These are phyloP conservation scores for Eulithis testata DNA, from an alignment of 2,888 invertebrate species.

Conservation along the genomic window DNA sequence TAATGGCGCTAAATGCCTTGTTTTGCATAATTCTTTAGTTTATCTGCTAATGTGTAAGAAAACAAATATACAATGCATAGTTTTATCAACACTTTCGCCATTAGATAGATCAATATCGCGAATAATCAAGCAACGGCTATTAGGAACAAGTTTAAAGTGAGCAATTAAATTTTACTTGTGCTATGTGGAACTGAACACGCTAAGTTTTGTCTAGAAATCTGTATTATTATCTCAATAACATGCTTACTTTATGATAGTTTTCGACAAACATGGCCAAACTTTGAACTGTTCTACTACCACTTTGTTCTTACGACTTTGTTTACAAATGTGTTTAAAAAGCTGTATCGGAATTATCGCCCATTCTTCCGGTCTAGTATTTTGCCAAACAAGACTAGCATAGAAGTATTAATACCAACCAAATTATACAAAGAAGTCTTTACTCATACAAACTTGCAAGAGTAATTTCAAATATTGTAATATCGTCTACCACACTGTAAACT, in stretches of 20 bases:
- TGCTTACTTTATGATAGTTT: slow-evolving; percentile 12
- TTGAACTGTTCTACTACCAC: not conserved
- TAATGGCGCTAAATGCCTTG: not conserved
- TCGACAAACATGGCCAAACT: not conserved
- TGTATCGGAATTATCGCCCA: too few species aligned
- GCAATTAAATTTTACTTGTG: slow-evolving; percentile 25
- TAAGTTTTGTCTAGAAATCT: slow-evolving; percentile 20
- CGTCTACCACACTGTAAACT: too few species aligned
- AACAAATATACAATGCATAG: not conserved
- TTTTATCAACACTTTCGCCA: slow-evolving; percentile 14
- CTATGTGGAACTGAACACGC: slow-evolving; percentile 29
- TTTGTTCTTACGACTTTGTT: too few species aligned
- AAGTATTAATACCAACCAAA: too few species aligned
- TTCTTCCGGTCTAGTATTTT: too few species aligned
- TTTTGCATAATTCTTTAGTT: not conserved
- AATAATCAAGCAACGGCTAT: slow-evolving; percentile 13
- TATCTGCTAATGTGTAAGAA: not conserved
- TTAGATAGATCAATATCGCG: slow-evolving; percentile 29
- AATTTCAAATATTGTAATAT: too few species aligned
- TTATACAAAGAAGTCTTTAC: too few species aligned
- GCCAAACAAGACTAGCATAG: too few species aligned
- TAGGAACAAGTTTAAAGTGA: slow-evolving; percentile 28
- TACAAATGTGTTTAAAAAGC: too few species aligned
- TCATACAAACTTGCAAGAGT: too few species aligned
- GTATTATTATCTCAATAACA: slow-evolving; percentile 20